Evolutionary conservation across 1,140 invertebrate genomes (phyloP).

Genomic region (Stratiolaelaps scimitus): DNA sequence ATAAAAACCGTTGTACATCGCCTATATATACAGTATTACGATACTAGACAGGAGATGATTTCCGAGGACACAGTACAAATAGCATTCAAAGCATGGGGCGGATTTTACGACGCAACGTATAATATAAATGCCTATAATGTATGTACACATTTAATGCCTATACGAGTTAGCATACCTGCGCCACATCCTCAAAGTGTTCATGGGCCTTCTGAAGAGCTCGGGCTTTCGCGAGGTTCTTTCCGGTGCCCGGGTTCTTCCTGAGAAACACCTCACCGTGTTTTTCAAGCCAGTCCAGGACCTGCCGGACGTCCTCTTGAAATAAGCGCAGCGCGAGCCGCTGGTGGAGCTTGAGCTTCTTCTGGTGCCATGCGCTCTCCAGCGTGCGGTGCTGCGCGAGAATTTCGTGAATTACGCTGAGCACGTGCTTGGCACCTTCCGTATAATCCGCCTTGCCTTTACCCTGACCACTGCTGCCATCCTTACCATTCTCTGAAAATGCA

Average conservation of each 20-base stretch:
- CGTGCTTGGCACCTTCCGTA: slow-evolving; percentile 58
- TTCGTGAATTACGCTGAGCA: slow-evolving; percentile 61
- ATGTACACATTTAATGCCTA: slow-evolving; percentile 23
- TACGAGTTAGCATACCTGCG: slow-evolving; percentile 52
- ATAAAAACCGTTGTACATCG: no score
- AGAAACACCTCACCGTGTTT: slow-evolving; percentile 98
- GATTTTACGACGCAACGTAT: no score
- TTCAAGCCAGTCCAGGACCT: slow-evolving; percentile 91
- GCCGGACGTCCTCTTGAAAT: slow-evolving; percentile 79
- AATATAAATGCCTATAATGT: background rate
- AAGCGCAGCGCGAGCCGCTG: slow-evolving; percentile 78
- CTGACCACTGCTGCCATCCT: slow-evolving; percentile 33
- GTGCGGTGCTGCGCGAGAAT: slow-evolving; percentile 83
- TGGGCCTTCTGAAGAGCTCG: slow-evolving; percentile 92
- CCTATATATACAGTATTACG: no score
- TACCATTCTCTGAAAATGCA: slow-evolving; percentile 10
- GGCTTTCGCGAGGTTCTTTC: slow-evolving; percentile 81
- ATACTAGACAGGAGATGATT: no score
- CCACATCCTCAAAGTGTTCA: slow-evolving; percentile 94
- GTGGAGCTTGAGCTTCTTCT: slow-evolving; percentile 81
- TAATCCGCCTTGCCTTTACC: slow-evolving; percentile 58
- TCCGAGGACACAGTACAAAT: no score
- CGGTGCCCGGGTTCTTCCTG: slow-evolving; percentile 87
- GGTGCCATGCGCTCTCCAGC: slow-evolving; percentile 83
- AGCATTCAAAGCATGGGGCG: no score